Conservation (phyloP, 1,140 invertebrate genomes). For the Mya arenaria region DNA sequence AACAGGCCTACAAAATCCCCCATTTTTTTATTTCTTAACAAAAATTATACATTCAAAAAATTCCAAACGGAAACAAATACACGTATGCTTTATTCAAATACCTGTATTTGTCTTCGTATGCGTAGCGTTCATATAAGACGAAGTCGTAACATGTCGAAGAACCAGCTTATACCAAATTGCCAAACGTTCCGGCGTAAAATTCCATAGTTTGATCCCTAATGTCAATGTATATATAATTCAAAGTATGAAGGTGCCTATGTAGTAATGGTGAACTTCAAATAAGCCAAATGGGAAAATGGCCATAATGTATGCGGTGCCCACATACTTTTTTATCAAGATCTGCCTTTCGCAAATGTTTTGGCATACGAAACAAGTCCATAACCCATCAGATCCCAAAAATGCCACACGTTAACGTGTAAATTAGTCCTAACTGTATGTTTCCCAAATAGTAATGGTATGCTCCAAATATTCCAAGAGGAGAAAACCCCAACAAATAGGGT, state of each 20-base stretch:
- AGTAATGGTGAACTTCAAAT: constrained; percentile 56
- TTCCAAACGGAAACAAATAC: constrained; percentile 48
- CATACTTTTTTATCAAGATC: constrained; percentile 36
- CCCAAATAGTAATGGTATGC: constrained; percentile 68
- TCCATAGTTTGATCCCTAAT: constrained; percentile 29
- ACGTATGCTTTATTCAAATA: constrained; percentile 53
- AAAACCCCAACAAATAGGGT: constrained; percentile 52
- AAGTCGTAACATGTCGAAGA: constrained; percentile 51
- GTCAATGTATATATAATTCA: constrained; percentile 49
- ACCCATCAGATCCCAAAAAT: constrained; percentile 68
- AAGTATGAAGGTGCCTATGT: constrained; percentile 43
- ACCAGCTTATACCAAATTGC: constrained; percentile 47
- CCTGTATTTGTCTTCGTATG: constrained; percentile 34
- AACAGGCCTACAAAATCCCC: constrained; percentile 47
- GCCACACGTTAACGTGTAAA: constrained; percentile 69
- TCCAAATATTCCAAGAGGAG: constrained; percentile 61
- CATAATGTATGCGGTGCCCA: constrained; percentile 35
- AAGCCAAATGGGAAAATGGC: constrained; percentile 44
- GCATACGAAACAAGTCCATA: constrained; percentile 68
- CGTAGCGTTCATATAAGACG: constrained; percentile 41
- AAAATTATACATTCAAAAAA: constrained; percentile 58
- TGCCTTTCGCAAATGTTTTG: constrained; percentile 60
- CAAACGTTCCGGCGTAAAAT: constrained; percentile 38
- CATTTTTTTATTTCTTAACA: constrained; percentile 31
- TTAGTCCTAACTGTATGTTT: constrained; percentile 57